These are phyloP conservation scores for Apostichopus parvimensis DNA, from an alignment of 35 echinoderm and acorn worm genomes.

Conservation along the genomic window DNA sequence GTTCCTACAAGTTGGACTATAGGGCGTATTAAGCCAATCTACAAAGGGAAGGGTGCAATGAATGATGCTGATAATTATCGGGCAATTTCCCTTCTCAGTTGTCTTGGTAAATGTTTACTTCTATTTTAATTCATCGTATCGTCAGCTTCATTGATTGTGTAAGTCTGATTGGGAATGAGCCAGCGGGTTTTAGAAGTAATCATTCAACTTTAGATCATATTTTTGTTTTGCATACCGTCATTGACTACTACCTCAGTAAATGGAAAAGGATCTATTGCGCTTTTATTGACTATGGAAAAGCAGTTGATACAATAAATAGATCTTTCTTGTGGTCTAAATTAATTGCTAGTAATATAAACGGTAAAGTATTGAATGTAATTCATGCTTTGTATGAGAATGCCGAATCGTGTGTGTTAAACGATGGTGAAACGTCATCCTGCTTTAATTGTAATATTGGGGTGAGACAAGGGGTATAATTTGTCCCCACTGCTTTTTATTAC, in stretches of 20 bases:
- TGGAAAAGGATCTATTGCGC: conserved; percentile 60
- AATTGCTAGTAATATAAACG: conserved; percentile 56
- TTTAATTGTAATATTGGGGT: conserved; percentile 72
- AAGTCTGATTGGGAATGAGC: conserved; percentile 40
- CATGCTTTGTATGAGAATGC: conserved; percentile 56
- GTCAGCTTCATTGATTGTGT: conserved; percentile 27
- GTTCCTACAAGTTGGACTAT: conserved; percentile 30
- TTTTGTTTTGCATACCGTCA: conserved; percentile 49
- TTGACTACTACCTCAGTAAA: conserved; percentile 55
- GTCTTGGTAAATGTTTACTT: conserved; percentile 55
- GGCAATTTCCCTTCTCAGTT: conserved; percentile 24
- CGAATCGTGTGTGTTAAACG: conserved; percentile 66
- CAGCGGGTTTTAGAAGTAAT: conserved; percentile 58
- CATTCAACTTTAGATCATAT: conserved; percentile 59
- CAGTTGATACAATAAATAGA: conserved; percentile 62
- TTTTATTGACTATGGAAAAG: conserved; percentile 74
- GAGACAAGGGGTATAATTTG: conserved; percentile 59
- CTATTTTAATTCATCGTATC: conserved; percentile 47
- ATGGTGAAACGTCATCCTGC: conserved; percentile 39
- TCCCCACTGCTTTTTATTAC: conserved; percentile 67
- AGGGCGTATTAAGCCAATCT: conserved; percentile 37
- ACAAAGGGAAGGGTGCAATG: conserved; percentile 44
- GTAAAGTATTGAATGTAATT: conserved; percentile 75
- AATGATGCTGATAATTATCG: conserved; percentile 47
- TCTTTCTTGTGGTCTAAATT: conserved; percentile 17